Evolutionary conservation across 2,797 vertebrate genomes (phyloP), one percentile per base, ranked within the genome.

Genomic region (Ataeniobius toweri): DNA sequence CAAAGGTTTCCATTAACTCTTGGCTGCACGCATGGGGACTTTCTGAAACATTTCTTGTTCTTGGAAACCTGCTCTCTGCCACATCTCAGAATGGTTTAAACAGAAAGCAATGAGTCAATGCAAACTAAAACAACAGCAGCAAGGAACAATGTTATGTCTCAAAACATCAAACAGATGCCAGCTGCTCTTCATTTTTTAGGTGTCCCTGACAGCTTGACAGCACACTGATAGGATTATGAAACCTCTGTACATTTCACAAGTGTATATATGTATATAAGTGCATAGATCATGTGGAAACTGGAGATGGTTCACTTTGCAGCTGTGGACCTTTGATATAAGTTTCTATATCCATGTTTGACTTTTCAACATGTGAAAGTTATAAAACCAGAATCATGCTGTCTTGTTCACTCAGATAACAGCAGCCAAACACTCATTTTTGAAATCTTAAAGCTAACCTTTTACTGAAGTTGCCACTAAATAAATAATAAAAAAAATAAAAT

Each of bases 1-100:
- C 85, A 85, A 86, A 89, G 87, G 85, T 89, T 91, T 91, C 87
- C 83, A 85, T 91, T 89, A 90, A 88, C 80, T 74, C 83, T 93
- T 94, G 93, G 92, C 93, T 91, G 58, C 73, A 74, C 63, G 51
- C 2, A 69, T 55, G 75, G 90, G 91, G 91, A 88, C 88, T 94
- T 94, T 92, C 91, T 90, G 67, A 77, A 87, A 71, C 69, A 28
- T 53, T 44, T 81, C 81, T 88, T 81, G 77, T 84, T 85, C 75
- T 86, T 88, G 86, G 80, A 85, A 65, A 56, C 56, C 76, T 22
- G 41, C 50, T 84, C 71, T 78, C 46, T 85, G 80, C 88, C 81
- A 74, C 77, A 63, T 72, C 73, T 79, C 70, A 81, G 53, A 86
- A n/a, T 78, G 68, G 41, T 48, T 67, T 74, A 50, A 80, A 74